Evolutionary conservation across 2,113 vertebrate genomes (phyloP), one percentile per base, ranked within the genome.

Genomic region (Mesocricetus auratus): DNA sequence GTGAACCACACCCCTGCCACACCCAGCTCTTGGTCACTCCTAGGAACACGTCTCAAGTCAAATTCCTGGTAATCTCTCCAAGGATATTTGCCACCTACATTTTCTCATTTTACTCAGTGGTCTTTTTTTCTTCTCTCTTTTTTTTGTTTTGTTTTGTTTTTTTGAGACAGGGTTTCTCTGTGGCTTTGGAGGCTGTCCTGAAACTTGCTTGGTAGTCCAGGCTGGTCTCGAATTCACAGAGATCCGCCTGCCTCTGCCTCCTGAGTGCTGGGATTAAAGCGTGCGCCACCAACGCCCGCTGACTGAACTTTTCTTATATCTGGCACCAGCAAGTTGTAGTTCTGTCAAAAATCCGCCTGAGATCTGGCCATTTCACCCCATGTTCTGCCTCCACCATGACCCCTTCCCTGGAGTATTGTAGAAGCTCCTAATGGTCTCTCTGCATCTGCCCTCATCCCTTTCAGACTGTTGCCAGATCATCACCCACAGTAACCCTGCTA

Each of bases 381-480:
- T 26, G 4, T n/a, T 26, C 53, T 33, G 1, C 82, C 31, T 29
- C 73, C 17, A 8, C 39, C 22, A 1, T 45, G 36, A 7, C 69
- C 39, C 47, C 29, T 42, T 42, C 24, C 62, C 85, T 64, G 4
- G 22, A 19, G 50, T 16, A 36, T 6, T 62, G 4, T 0, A 0
- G 58, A 86, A 64, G 22, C 50, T 77, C 79, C 73, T 50, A 15
- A 33, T 33, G 3, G 7, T 11, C 66, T 56, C 73, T 69, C 0
- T 24, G 16, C 24, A 21, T 45, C 29, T 68, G n/a, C 45, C 31
- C 50, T 11, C n/a, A 29, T 60, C 74, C 92, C 60, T 42, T 77
- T 78, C 39, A 16, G 36, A 36, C 50, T 53, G 12, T 68, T 82
- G 69, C 36, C 62, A 47, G 31, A 29, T 45, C 73, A 24, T 47